Percentiles rank a stretch among this genome's conserved stretches.
Conservation (phyloP, 2,888 invertebrate species). For the Chesias legatella region DNA sequence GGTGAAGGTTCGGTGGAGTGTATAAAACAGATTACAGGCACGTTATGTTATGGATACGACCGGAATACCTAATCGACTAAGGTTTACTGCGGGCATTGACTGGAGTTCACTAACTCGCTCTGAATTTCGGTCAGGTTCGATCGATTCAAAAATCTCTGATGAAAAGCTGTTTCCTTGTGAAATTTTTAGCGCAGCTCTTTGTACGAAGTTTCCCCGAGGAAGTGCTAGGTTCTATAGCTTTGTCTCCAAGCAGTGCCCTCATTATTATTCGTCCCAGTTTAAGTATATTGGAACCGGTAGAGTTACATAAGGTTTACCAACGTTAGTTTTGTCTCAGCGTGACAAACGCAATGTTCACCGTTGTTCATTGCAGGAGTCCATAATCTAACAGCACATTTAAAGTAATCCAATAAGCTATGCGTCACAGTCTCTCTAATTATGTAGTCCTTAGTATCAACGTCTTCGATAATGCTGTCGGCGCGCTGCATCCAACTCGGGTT, state of each 20-base stretch:
- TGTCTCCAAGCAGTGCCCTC: not conserved
- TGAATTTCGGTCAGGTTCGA: slow-evolving; percentile 2
- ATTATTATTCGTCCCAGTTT: too few relatives aligned
- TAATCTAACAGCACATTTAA: too few relatives aligned
- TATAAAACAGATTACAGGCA: slow-evolving; percentile 32
- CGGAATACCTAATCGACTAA: slow-evolving; percentile 30
- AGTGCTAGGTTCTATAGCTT: not conserved
- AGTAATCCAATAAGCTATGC: too few relatives aligned
- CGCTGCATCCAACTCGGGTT: too few relatives aligned
- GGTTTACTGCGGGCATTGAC: slow-evolving; percentile 26
- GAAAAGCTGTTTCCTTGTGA: not conserved
- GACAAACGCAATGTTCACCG: too few relatives aligned
- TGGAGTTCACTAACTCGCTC: slow-evolving; percentile 14
- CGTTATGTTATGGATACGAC: slow-evolving; percentile 30
- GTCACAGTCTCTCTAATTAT: too few relatives aligned
- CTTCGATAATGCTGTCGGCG: too few relatives aligned
- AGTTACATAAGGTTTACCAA: too few relatives aligned
- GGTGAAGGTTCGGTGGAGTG: slow-evolving; percentile 27
- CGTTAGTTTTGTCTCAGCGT: too few relatives aligned
- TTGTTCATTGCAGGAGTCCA: too few relatives aligned
- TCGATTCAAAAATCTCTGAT: slow-evolving; percentile 11
- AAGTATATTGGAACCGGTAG: too few relatives aligned
- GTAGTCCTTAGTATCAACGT: too few relatives aligned
- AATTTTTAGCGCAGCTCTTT: not conserved
- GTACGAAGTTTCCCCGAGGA: not conserved